These are phyloP conservation scores for Pseudococcus longispinus DNA, from an alignment of 2,888 invertebrate species.

Conservation along the genomic window DNA sequence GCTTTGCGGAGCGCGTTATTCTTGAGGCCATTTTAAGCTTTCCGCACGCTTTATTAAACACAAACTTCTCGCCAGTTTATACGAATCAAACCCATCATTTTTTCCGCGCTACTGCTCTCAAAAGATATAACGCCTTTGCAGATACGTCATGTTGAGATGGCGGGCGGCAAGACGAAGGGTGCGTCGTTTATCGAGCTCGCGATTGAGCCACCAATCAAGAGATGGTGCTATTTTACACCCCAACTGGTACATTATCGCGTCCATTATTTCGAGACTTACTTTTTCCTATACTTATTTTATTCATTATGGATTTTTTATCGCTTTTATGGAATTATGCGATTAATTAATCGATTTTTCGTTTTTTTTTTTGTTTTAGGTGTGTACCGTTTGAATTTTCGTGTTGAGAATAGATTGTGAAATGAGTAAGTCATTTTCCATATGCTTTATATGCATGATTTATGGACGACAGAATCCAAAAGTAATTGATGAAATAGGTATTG, in stretches of 20 bases:
- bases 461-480: too few species aligned
- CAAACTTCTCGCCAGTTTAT: slow-evolving; percentile 23
- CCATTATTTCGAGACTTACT: neutral
- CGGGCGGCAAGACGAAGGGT: neutral
- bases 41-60: slow-evolving; percentile 48
- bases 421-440: too few species aligned
- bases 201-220: neutral
- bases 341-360: neutral
- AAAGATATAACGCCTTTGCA: slow-evolving; percentile 42
- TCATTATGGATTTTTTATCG: neutral
- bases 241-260: neutral
- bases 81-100: slow-evolving; percentile 54
- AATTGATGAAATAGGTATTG: too few species aligned
- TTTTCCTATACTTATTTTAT: neutral
- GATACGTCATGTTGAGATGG: slow-evolving; percentile 17
- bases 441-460: too few species aligned
- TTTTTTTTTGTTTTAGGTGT: too few species aligned
- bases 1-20: slow-evolving; percentile 40
- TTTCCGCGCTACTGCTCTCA: slow-evolving; percentile 41
- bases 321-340: neutral
- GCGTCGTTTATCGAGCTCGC: neutral
- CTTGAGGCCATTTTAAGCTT: slow-evolving; percentile 47
- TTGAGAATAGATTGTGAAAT: too few species aligned
- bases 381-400: too few species aligned
- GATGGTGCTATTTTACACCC: neutral